A percentile compares a stretch with the other conserved stretches of the same genome.
Evolutionary conservation across 2,797 vertebrate genomes (phyloP).

Genomic region (Lerista edwardsae): DNA sequence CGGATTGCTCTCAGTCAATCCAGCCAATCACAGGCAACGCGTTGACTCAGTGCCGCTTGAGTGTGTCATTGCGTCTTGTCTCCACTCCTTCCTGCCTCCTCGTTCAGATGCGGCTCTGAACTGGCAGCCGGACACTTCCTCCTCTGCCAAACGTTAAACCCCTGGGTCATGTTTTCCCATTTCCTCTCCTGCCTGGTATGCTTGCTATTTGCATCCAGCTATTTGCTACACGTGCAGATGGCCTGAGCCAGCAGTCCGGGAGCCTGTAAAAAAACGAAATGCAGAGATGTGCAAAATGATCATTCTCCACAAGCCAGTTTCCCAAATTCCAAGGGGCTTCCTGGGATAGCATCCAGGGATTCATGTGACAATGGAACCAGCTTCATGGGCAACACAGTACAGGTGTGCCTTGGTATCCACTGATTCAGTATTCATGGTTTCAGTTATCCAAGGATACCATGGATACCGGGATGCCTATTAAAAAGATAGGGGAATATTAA

Average conservation of each 20-base stretch:
- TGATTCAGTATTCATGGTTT: too few relatives aligned
- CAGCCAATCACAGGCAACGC: not conserved
- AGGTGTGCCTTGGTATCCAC: too few relatives aligned
- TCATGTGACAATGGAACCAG: too few relatives aligned
- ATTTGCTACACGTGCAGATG: not conserved
- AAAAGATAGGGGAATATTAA: too few relatives aligned
- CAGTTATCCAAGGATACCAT: too few relatives aligned
- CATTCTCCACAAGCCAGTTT: not conserved
- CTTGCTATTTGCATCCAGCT: not conserved
- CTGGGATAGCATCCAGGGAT: not conserved
- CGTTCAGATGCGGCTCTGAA: not conserved
- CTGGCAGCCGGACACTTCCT: not conserved
- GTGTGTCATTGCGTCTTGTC: not conserved
- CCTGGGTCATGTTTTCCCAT: constrained; percentile 10
- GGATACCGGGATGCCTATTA: too few relatives aligned
- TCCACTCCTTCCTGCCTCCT: not conserved
- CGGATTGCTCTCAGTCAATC: not conserved
- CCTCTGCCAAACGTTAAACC: not conserved
- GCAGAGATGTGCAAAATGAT: not conserved
- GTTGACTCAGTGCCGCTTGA: too few relatives aligned
- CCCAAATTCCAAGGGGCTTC: not conserved
- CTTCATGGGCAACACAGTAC: not conserved
- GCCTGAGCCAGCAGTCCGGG: not conserved
- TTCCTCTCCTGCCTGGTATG: not conserved
- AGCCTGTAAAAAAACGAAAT: not conserved